Evolutionary conservation across 2,888 invertebrate species (phyloP), one percentile per base, ranked within the genome.

Genomic region (Limenitis camilla): DNA sequence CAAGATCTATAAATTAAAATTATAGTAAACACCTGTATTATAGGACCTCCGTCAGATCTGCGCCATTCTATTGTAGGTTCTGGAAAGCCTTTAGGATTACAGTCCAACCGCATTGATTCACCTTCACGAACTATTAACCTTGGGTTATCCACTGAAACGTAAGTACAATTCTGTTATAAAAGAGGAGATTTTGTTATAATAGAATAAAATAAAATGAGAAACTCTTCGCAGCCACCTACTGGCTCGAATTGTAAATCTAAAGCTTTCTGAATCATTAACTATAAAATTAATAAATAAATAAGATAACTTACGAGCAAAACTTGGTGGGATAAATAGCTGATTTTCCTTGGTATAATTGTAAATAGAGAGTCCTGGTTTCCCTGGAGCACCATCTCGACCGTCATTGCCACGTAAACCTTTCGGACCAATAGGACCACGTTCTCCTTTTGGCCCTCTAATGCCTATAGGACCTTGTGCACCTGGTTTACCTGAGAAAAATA

Each of bases 251-350:
- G n/a, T n/a, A n/a, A n/a, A n/a, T n/a, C n/a, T n/a, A n/a, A n/a
- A n/a, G n/a, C n/a, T n/a, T n/a, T n/a, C n/a, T n/a, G n/a, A n/a
- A n/a, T 30, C 9, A 35, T 33, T 39, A 32, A n/a, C 9, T 0
- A 6, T 32, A 39, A 1, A 30, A 9, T 28, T 1, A 5, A 5
- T n/a, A 31, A 40, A 11, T 28, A 7, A 8, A 9, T 0, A 8
- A 29, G 11, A 29, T 9, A 4, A 67, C 79, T 75, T 58, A 87
- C 87, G 75, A 45, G 93, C 91, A 69, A 96, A 95, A 33, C 94
- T 92, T 32, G 96, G 96, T n/a, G 96, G 94, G 66, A 96, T 92
- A 33, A 96, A 90, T 36, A 95, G 83, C 59, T 94, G 91, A 50
- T 90, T 90, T 41, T 90, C 89, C 58, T 90, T 90, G 52, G 92